These are phyloP conservation scores for Apeltes quadracus DNA, from an alignment of 2,113 vertebrate species.

Conservation along the genomic window DNA sequence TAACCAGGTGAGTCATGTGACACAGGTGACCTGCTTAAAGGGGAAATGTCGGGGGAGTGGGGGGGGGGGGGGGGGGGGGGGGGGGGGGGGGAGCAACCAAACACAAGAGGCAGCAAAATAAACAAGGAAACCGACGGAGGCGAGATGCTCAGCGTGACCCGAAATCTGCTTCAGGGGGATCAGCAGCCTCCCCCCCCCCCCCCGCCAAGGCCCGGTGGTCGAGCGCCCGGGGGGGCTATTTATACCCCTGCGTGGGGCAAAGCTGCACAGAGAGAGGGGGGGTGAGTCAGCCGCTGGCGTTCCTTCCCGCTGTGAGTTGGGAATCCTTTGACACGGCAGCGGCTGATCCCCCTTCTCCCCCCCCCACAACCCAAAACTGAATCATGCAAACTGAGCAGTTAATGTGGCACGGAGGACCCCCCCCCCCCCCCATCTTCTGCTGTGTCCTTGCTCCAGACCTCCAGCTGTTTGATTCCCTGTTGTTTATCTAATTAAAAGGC, in stretches of 20 bases:
- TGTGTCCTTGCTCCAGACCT: too few species aligned
- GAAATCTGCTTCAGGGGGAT: not conserved
- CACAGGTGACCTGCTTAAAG: not conserved
- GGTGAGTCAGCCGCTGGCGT: slow-evolving; percentile 54
- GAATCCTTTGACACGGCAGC: slow-evolving; percentile 49
- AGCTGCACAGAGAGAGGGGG: slow-evolving; percentile 55
- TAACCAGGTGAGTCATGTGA: slow-evolving; percentile 84
- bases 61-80: too few species aligned
- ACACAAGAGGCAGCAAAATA: too few species aligned
- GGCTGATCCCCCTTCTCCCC: slow-evolving; percentile 49
- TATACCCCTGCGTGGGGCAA: slow-evolving; percentile 49
- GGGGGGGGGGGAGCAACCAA: too few species aligned
- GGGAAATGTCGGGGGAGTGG: not conserved
- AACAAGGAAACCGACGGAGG: too few species aligned
- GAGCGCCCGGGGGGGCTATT: slow-evolving; percentile 68
- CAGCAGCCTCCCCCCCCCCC: slow-evolving; percentile 7
- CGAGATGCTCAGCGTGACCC: too few species aligned
- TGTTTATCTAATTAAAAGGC: slow-evolving; percentile 45
- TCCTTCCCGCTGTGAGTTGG: slow-evolving; percentile 38
- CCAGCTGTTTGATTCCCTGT: slow-evolving; percentile 40
- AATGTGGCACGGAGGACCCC: too few species aligned
- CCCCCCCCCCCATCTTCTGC: too few species aligned
- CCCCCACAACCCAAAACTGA: too few species aligned
- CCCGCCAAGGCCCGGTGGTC: slow-evolving; percentile 60
- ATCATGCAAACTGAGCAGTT: too few species aligned